Evolutionary conservation across 2,888 invertebrate genomes (phyloP), one percentile per base, ranked within the genome.

Genomic region (Cataglyphis rosenhaueri): DNA sequence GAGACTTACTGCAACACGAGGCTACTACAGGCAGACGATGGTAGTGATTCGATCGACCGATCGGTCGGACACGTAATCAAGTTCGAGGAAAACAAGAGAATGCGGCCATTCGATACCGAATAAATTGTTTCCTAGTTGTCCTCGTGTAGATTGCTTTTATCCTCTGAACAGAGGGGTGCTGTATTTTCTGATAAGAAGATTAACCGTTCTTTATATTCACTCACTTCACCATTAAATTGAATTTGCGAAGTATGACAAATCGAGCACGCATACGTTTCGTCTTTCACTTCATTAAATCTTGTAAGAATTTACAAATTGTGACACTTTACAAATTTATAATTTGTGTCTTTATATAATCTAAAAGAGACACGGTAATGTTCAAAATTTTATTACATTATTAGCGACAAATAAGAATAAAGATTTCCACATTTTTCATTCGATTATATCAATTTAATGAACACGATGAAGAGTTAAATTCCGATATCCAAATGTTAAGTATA

Each of bases 121-220:
- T 79, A 79, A 79, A 79, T 79, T 79, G 78, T 79, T 79, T 79
- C 68, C 70, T 70, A 79, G 70, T 79, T 79, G 78, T 78, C 59
- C n/a, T 15, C 59, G 78, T 61, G 70, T 70, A 79, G 78, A 79
- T 70, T 79, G 78, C 78, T 79, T 79, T 79, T 70, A 70, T 70
- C 35, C 44, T 59, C 18, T 48, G 25, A 35, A 61, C 70, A 59
- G 70, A 70, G 78, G 55, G 44, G 25, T 10, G 44, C 35, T 35
- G 70, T 79, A 79, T 79, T 79, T 79, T 12, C 70, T 70, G 70
- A 68, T 79, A 79, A 79, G 78, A 79, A 79, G 70, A 70, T 79
- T 79, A 79, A 70, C 70, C 44, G 70, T 61, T 35, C 32, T 61
- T 79, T 79, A 70, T 25, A 79, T 79, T 70, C n/a, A 41, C 21